Conservation (phyloP, 2,113 vertebrate genomes). For the Rallus limicola region DNA sequence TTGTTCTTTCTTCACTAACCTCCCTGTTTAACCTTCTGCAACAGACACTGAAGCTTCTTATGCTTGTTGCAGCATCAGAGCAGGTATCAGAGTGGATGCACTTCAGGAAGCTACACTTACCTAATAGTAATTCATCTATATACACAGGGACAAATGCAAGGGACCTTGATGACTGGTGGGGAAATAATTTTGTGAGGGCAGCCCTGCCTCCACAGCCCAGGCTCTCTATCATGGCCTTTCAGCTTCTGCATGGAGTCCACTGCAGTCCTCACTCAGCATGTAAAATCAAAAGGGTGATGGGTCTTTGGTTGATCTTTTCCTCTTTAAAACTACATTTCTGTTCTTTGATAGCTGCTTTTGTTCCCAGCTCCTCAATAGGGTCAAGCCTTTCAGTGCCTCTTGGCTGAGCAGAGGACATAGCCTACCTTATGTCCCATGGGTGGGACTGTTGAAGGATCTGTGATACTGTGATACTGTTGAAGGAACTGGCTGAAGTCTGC, state of each 20-base stretch:
- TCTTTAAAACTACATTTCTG: not conserved
- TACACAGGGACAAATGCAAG: not conserved
- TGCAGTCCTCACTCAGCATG: not conserved
- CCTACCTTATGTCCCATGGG: accelerated
- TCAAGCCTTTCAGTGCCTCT: not conserved
- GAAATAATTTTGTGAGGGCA: not conserved
- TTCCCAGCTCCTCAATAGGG: not conserved
- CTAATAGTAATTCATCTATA: not conserved
- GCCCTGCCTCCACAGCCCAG: not conserved
- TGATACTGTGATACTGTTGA: not conserved
- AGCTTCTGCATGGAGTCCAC: not conserved
- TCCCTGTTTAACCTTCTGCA: not conserved
- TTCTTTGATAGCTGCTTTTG: not conserved
- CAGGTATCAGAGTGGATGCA: not conserved
- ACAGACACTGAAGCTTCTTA: not conserved
- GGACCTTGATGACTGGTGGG: not conserved
- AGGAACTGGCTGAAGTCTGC: not conserved
- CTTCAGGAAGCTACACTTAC: not conserved
- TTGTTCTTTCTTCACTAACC: not conserved
- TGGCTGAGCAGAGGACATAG: not conserved
- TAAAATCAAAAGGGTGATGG: too few species aligned
- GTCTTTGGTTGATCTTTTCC: not conserved
- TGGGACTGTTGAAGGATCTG: not conserved
- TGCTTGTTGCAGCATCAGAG: not conserved
- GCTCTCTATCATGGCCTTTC: not conserved